These are phyloP conservation scores for Allolobophora icterica DNA, from an alignment of 2,888 invertebrate species.

Conservation along the genomic window DNA sequence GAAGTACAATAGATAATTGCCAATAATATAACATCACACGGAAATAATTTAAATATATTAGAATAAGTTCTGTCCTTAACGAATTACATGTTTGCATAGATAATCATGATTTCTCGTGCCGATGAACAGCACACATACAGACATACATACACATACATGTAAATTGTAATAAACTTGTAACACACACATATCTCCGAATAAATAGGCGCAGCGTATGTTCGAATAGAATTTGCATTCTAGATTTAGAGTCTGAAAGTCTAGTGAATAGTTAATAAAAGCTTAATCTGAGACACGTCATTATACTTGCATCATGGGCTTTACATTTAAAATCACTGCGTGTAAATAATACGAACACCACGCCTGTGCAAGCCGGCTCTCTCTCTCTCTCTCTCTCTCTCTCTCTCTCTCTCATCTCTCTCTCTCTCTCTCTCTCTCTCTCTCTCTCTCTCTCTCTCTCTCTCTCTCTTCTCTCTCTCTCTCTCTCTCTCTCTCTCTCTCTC, in stretches of 20 bases:
- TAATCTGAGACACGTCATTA: not conserved
- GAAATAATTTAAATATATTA: constrained; percentile 17
- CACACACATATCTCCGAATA: not conserved
- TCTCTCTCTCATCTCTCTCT: too few species aligned
- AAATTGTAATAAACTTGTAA: constrained; percentile 8
- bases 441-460: too few species aligned
- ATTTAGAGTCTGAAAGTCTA: not conserved
- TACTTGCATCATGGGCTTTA: not conserved
- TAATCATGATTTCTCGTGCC: not conserved
- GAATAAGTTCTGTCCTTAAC: not conserved
- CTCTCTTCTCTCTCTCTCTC: too few species aligned
- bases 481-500: too few species aligned
- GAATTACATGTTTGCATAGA: not conserved
- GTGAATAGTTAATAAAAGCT: not conserved
- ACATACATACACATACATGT: not conserved
- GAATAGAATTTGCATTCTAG: not conserved
- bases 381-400: too few species aligned
- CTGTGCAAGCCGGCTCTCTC: not conserved
- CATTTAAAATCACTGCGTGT: not conserved
- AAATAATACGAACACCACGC: not conserved
- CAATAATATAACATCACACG: constrained; percentile 17
- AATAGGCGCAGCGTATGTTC: not conserved
- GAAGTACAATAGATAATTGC: constrained; percentile 10
- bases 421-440: too few species aligned
- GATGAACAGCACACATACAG: not conserved